Evolutionary conservation across 2,113 vertebrate species (phyloP).

Genomic region (Rhinolophus sinicus): DNA sequence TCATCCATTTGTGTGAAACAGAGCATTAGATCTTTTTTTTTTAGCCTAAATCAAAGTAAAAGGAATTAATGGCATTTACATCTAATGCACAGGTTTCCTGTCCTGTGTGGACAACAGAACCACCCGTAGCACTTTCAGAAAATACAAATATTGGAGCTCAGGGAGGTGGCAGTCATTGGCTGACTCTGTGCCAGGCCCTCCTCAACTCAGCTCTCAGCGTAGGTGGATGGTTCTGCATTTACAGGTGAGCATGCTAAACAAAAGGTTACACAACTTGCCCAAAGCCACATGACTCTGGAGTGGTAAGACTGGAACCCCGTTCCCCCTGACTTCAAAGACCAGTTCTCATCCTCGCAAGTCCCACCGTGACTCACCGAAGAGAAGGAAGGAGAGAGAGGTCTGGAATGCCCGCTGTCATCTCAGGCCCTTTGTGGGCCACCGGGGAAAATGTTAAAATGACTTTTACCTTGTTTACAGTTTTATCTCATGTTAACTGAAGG

Average conservation of each 20-base stretch:
- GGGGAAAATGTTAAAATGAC: not conserved
- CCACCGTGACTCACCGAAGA: not conserved
- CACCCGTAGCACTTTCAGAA: not conserved
- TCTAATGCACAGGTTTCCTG: not conserved
- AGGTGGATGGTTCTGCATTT: not conserved
- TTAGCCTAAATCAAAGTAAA: not conserved
- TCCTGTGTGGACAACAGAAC: not conserved
- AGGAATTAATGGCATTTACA: not conserved
- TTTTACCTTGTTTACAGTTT: not conserved
- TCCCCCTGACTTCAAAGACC: not conserved
- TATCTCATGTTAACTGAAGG: not conserved
- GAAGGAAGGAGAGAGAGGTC: not conserved
- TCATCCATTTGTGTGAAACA: not conserved
- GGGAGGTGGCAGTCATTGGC: not conserved
- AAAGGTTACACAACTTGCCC: not conserved
- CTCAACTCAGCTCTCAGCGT: not conserved
- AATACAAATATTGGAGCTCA: not conserved
- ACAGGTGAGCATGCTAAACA: not conserved
- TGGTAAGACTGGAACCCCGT: not conserved
- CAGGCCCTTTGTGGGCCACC: not conserved
- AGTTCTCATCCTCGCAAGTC: accelerated
- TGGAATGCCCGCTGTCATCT: not conserved
- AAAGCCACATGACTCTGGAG: not conserved
- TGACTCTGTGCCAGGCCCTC: not conserved
- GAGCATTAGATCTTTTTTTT: not conserved